Evolutionary conservation across 2,113 vertebrate species (phyloP).

Genomic region (Axis porcinus): DNA sequence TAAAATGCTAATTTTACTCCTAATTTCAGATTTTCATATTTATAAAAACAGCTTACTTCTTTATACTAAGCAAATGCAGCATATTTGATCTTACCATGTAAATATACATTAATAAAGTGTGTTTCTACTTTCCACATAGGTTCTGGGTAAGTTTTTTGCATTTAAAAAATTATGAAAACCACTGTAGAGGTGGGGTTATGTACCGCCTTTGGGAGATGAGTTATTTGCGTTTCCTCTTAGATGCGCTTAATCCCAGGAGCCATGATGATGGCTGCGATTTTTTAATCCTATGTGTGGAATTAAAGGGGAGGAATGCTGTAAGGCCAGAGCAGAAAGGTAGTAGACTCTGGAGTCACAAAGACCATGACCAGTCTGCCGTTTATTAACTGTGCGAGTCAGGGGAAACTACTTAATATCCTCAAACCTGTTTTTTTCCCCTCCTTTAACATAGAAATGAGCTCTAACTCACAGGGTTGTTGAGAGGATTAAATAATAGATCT

Average conservation of each 20-base stretch:
- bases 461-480: not conserved
- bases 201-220: not conserved
- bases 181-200: not conserved
- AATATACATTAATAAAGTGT: not conserved
- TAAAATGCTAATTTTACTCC: not conserved
- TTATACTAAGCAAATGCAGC: not conserved
- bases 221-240: constrained; percentile 31
- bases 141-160: not conserved
- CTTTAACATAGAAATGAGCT: not conserved
- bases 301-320: not conserved
- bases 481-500: not conserved
- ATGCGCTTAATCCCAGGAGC: not conserved
- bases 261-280: not conserved
- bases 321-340: not conserved
- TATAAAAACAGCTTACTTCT: constrained; percentile 12
- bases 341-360: not conserved
- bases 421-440: not conserved
- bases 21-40: constrained; percentile 39
- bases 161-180: constrained; percentile 24
- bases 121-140: not conserved
- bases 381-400: not conserved
- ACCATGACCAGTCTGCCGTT: not conserved
- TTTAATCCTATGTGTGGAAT: not conserved
- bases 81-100: constrained; percentile 10
- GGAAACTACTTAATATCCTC: not conserved